Evolutionary conservation across 2,113 vertebrate species (phyloP).

Genomic region (Phyllopteryx taeniolatus): DNA sequence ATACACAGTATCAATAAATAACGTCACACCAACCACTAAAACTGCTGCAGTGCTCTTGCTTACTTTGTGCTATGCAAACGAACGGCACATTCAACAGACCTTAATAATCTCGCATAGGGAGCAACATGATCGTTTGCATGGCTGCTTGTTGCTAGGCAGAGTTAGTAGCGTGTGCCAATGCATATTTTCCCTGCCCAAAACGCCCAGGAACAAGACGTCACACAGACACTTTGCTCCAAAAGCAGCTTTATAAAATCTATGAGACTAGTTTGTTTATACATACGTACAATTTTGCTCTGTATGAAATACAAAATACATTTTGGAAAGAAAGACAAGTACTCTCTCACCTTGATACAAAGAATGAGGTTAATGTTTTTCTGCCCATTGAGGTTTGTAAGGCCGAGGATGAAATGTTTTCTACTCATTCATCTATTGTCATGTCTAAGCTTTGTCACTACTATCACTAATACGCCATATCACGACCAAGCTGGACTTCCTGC

Average conservation of each 20-base stretch:
- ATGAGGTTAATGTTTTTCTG: not conserved
- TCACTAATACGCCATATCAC: not conserved
- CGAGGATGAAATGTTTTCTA: not conserved
- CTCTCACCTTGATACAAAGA: not conserved
- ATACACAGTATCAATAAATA: too few relatives aligned
- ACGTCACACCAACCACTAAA: too few relatives aligned
- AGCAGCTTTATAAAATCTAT: not conserved
- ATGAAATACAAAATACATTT: not conserved
- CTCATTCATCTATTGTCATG: not conserved
- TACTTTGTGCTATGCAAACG: too few relatives aligned
- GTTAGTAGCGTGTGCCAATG: not conserved
- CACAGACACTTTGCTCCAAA: not conserved
- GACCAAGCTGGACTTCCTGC: constrained; percentile 9
- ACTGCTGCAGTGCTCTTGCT: too few relatives aligned
- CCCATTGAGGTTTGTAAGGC: not conserved
- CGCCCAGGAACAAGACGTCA: not conserved
- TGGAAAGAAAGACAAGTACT: not conserved
- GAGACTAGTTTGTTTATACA: not conserved
- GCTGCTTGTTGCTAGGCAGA: not conserved
- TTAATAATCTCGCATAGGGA: not conserved
- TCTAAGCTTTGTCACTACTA: not conserved
- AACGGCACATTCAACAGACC: not conserved
- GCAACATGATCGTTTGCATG: not conserved
- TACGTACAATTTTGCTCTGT: not conserved
- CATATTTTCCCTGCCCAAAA: not conserved